Evolutionary conservation across 2,797 vertebrate genomes (phyloP).

Genomic region (Gymnothorax reevesii): DNA sequence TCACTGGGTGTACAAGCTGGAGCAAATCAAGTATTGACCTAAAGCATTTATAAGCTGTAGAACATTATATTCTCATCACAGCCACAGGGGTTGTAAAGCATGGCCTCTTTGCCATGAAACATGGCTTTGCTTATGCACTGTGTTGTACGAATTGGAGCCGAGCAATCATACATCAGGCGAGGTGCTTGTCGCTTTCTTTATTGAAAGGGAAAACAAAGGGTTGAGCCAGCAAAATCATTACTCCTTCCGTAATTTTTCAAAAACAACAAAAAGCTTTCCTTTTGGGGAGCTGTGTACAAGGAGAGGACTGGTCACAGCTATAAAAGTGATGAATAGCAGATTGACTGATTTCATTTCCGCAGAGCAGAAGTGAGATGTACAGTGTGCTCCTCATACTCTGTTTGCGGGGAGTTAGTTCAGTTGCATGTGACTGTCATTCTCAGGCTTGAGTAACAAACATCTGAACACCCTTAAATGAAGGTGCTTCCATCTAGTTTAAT

Average conservation of each 20-base stretch:
- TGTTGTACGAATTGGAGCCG: slow-evolving; percentile 78
- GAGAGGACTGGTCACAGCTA: slow-evolving; percentile 75
- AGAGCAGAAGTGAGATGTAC: slow-evolving; percentile 59
- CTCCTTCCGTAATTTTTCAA: slow-evolving; percentile 94
- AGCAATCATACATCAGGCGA: slow-evolving; percentile 91
- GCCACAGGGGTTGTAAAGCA: slow-evolving; percentile 90
- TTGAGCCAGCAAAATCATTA: slow-evolving; percentile 97
- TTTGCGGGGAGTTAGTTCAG: slow-evolving; percentile 62
- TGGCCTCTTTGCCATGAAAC: slow-evolving; percentile 90
- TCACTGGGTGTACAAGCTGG: slow-evolving; percentile 84
- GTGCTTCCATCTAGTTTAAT: neutral
- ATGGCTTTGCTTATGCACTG: slow-evolving; percentile 93
- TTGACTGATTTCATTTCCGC: slow-evolving; percentile 88
- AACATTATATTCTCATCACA: slow-evolving; percentile 97
- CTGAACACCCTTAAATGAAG: neutral
- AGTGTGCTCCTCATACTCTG: slow-evolving; percentile 50
- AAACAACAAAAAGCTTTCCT: slow-evolving; percentile 90
- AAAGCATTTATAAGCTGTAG: slow-evolving; percentile 89
- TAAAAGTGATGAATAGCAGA: slow-evolving; percentile 87
- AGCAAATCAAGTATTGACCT: slow-evolving; percentile 97
- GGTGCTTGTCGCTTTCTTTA: slow-evolving; percentile 91
- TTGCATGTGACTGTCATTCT: slow-evolving; percentile 44
- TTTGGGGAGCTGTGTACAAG: slow-evolving; percentile 84
- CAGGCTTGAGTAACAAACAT: slow-evolving; percentile 22
- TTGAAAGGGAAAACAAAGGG: slow-evolving; percentile 99